Base-by-base conservation (phyloP, 2,888 invertebrate genomes). In the Cosmopolites sordidus region DNA sequence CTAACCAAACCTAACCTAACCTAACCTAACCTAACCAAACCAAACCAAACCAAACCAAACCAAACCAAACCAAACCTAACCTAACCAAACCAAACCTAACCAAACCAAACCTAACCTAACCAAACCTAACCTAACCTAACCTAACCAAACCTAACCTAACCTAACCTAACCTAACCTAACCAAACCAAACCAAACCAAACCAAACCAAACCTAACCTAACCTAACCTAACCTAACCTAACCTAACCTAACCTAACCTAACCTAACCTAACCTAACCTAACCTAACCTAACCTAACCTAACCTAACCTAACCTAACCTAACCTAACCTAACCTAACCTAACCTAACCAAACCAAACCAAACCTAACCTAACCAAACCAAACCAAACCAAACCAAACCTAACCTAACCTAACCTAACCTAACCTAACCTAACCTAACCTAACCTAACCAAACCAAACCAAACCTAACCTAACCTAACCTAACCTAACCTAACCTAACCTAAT, bases 401-500 rank as follows among this genome's bases (percentile, higher is more conserved):
- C 41, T 5, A 41, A 41, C 39, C 46, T 16, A 41, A 49, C 39
- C 50, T 8, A 41, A 0, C 48, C 39, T 30, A 41, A 41, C 37
- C 27, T 8, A 22, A 48, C 45, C 15, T 5, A 41, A 41, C 27
- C 48, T 6, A 48, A 16, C 27, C 48, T 6, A 41, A 41, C 50
- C 45, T 5, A 49, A 22, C 50, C 45, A 5, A 49, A 22, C 50
- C 45, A 11, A 48, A 46, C 50, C 45, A 11, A 41, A 41, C 41
- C 0, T 70, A 71, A 42, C 41, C 41, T 5, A 41, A 41, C 41
- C 39, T 47, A 1, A 53, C 54, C 47, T 51, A 76, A 0, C 73
- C 71, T 74, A 0, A 74, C 73, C 47, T 56, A 52, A 76, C 77
- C 0, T 67, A 71, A 63, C 66, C 75, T 2, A 67, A 69, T 58